A percentile compares a stretch with the other conserved stretches of the same genome.
These are phyloP conservation scores for Dermatemys mawii DNA, from an alignment of 2,113 vertebrate genomes.

Conservation along the genomic window DNA sequence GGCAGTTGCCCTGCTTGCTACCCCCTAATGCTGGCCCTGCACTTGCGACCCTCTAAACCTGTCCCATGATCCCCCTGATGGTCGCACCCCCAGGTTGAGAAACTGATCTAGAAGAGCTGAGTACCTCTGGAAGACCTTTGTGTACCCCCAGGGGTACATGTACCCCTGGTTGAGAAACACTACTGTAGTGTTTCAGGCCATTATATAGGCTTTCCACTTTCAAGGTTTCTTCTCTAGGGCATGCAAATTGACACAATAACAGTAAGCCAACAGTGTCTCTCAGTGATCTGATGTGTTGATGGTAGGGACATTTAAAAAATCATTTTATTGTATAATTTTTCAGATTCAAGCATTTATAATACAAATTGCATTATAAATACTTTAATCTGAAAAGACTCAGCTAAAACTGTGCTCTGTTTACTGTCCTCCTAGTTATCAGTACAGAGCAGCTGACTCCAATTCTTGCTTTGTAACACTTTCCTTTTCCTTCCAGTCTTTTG, in stretches of 20 bases:
- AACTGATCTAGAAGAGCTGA: too few relatives aligned
- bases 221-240: fast-evolving
- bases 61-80: too few relatives aligned
- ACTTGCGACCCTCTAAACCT: too few relatives aligned
- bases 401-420: constrained; percentile 13
- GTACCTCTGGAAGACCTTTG: too few relatives aligned
- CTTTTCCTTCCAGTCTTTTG: not conserved
- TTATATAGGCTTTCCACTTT: not conserved
- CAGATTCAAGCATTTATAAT: not conserved
- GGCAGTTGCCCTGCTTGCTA: too few relatives aligned
- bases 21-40: too few relatives aligned
- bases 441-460: not conserved
- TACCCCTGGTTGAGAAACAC: too few relatives aligned
- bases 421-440: not conserved
- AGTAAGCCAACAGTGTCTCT: not conserved
- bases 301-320: not conserved
- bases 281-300: fast-evolving
- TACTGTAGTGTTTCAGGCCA: not conserved
- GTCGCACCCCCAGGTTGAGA: too few relatives aligned
- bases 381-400: constrained; percentile 12
- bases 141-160: too few relatives aligned
- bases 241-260: fast-evolving
- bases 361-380: not conserved
- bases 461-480: not conserved
- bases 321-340: not conserved